Percentiles rank a stretch among this genome's conserved stretches.
Evolutionary conservation across 2,113 vertebrate genomes (phyloP).

Genomic region (Hippolais icterina): DNA sequence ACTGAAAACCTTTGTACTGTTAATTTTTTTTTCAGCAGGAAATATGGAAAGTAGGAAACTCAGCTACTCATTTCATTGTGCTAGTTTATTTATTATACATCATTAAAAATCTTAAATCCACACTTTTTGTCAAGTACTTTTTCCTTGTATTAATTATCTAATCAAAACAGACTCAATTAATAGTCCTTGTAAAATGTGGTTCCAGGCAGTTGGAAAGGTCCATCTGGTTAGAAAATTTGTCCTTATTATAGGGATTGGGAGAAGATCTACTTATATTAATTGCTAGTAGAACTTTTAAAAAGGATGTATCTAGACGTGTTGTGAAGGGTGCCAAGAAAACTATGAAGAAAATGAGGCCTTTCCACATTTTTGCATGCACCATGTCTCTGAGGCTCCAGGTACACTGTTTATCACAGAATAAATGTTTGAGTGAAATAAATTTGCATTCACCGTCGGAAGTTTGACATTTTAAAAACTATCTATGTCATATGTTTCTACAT

Average conservation of each 20-base stretch:
- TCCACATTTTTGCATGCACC: neutral
- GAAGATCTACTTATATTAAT: neutral
- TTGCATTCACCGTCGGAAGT: neutral
- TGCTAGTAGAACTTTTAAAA: neutral
- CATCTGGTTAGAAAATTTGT: conserved; percentile 3
- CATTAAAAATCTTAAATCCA: conserved; percentile 68
- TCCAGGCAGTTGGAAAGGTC: conserved; percentile 35
- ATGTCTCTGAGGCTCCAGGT: neutral
- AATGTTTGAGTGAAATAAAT: neutral
- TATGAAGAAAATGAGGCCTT: neutral
- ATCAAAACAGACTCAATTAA: conserved; percentile 60
- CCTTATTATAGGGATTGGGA: neutral
- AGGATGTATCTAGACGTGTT: neutral
- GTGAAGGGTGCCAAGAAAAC: neutral
- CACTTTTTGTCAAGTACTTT: conserved; percentile 52
- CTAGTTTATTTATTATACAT: conserved; percentile 43
- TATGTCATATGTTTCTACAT: neutral
- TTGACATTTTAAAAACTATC: neutral
- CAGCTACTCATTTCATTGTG: conserved; percentile 50
- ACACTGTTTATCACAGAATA: neutral
- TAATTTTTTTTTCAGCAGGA: conserved; percentile 31
- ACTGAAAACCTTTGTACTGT: neutral
- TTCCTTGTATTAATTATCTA: conserved; percentile 70
- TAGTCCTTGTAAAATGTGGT: conserved; percentile 35
- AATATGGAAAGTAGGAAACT: conserved; percentile 7